These are phyloP conservation scores for Hippopotamyrus pictus DNA, from an alignment of 2,797 vertebrate genomes.

Conservation along the genomic window DNA sequence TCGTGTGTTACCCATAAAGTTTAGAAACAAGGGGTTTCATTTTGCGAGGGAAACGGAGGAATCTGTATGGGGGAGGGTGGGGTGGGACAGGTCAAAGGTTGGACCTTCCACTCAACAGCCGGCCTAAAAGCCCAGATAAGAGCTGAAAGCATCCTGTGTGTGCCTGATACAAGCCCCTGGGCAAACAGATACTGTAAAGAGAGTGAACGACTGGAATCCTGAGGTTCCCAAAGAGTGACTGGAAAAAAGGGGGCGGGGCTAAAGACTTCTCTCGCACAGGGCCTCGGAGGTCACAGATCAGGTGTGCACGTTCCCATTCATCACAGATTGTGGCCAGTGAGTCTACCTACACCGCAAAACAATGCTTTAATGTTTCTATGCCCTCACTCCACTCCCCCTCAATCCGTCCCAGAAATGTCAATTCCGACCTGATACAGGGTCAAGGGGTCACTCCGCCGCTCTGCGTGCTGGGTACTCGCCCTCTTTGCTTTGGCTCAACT, in stretches of 20 bases:
- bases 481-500: conserved; percentile 46
- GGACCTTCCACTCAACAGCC: conserved; percentile 77
- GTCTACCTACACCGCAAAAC: conserved; percentile 51
- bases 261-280: not conserved
- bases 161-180: conserved; percentile 56
- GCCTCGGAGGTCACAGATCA: conserved; percentile 47
- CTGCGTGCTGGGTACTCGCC: conserved; percentile 45
- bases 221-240: conserved; percentile 19
- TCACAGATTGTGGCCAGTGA: conserved; percentile 53
- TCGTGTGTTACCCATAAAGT: conserved; percentile 14
- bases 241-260: conserved; percentile 18
- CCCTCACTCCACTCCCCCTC: conserved; percentile 30
- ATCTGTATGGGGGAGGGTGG: conserved; percentile 59
- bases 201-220: conserved; percentile 47
- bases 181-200: conserved; percentile 66
- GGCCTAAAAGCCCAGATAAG: conserved; percentile 82
- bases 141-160: conserved; percentile 80
- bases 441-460: conserved; percentile 26
- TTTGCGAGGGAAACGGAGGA: conserved; percentile 52
- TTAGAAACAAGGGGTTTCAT: conserved; percentile 46
- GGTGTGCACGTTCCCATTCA: conserved; percentile 52
- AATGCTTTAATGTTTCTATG: conserved; percentile 36
- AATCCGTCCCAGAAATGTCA: conserved; percentile 59
- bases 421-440: conserved; percentile 41
- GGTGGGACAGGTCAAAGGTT: conserved; percentile 68